Percentiles rank a stretch among this genome's conserved stretches.
Conservation (phyloP, 1,140 invertebrate genomes). For the Hyles euphorbiae region DNA sequence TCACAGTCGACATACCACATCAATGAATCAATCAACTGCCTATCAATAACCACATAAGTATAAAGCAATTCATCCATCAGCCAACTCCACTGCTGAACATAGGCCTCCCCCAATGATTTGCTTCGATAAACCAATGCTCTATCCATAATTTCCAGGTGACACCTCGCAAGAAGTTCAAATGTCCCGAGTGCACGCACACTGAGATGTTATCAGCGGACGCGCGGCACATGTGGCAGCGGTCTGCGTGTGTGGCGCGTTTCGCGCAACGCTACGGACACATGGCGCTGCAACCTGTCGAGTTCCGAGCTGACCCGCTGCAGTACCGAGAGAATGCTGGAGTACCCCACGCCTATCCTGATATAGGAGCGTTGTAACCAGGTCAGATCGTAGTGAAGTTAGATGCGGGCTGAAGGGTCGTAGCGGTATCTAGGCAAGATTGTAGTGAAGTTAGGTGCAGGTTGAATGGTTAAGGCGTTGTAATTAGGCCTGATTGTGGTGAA, state of each 20-base stretch:
- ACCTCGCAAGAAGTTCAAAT: constrained; percentile 98
- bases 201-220: constrained; percentile 96
- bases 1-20: too few relatives aligned
- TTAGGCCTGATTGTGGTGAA: too few relatives aligned
- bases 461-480: too few relatives aligned
- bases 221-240: constrained; percentile 94
- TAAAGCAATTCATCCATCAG: too few relatives aligned
- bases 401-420: too few relatives aligned
- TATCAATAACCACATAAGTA: too few relatives aligned
- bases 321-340: constrained; percentile 82
- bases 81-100: too few relatives aligned
- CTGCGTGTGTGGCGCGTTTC: constrained; percentile 94
- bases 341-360: constrained; percentile 88
- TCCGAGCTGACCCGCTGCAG: constrained; percentile 95
- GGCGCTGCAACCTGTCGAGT: constrained; percentile 93
- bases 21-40: too few relatives aligned
- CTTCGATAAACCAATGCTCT: background rate
- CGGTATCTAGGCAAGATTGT: too few relatives aligned
- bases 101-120: too few relatives aligned
- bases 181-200: constrained; percentile 94
- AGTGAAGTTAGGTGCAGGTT: too few relatives aligned
- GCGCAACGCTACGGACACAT: constrained; percentile 89
- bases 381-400: background rate
- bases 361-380: constrained; percentile 88
- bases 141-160: constrained; percentile 81